Base-by-base conservation (phyloP, 2,797 vertebrate species). In the Oreochromis grahami region DNA sequence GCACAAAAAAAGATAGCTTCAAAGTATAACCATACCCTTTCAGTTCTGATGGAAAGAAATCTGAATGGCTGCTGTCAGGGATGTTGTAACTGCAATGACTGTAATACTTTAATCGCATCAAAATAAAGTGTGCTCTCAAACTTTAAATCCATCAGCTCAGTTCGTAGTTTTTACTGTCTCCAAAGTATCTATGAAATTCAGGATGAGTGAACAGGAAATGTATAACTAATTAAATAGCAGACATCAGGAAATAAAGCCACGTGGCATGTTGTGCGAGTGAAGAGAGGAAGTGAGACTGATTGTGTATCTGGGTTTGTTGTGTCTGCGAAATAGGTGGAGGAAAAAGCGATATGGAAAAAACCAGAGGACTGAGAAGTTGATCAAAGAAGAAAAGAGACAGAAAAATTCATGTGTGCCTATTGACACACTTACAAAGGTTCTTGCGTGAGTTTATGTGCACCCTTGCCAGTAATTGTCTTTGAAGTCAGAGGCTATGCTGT, bases 221-320 rank as follows among this genome's bases (percentile, higher is more conserved):
- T 84, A 88, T 91, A 82, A 91, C 84, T 91, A 87, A 92, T 93
- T 94, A 72, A 94, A 89, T 26, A 86, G 78, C 56, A 87, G 68
- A 83, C 72, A 84, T 83, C 68, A 58, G 80, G 88, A 90, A 92
- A 90, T 88, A 84, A 68, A 87, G 80, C 51, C 78, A 87, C 79
- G 78, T 84, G 82, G 72, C 82, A 80, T 52, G 43, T 82, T 85
- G 72, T 85, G 82, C 53, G 63, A 86, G 82, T 19, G 77, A 87
- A 74, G 70, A 76, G 38, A 50, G 63, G 24, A 86, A 63, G 21
- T 50, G 17, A 32, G 52, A 65, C 38, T 29, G 7, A 36, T 7
- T 74, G 36, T 63, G 70, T 45, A 3, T 80, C 38, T 51, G 34
- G 68, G 77, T 34, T 15, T 80, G 29, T 29, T 65, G 29, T 58